Percentiles rank a stretch among this genome's conserved stretches.
phyloP scores from a whole-genome alignment of 2,113 vertebrate genomes.

The Andinoacara biseriatus region DNA sequence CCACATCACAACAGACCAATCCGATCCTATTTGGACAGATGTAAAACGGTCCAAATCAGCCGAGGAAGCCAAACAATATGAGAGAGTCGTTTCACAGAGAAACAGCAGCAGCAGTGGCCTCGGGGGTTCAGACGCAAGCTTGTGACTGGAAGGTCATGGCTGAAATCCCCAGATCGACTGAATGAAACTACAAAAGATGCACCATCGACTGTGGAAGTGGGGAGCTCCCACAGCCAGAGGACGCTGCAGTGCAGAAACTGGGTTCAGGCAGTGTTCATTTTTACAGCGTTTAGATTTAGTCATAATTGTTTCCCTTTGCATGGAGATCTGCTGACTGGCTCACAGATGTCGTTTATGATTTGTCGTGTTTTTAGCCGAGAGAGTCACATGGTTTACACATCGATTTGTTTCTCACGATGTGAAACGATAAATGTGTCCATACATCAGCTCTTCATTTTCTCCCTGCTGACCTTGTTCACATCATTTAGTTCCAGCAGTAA shows the following conservation, averaged over 20 bases:
- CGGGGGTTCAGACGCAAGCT: slow-evolving; percentile 1
- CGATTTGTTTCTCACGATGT: no score
- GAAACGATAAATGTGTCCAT: no score
- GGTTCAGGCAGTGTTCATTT: no score
- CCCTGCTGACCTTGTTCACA: no score
- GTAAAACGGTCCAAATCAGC: slow-evolving; percentile 30
- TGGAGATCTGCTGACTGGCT: no score
- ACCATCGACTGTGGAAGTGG: background rate
- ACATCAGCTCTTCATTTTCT: no score
- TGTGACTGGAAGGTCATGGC: slow-evolving; percentile 21
- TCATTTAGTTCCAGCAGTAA: no score
- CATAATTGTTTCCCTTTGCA: no score
- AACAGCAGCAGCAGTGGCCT: background rate
- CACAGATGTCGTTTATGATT: no score
- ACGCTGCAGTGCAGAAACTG: background rate
- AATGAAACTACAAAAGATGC: background rate
- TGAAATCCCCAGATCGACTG: background rate
- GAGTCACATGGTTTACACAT: no score
- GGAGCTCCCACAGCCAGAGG: background rate
- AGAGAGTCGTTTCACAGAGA: slow-evolving; percentile 37
- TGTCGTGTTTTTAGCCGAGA: no score
- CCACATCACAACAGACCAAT: slow-evolving; percentile 24
- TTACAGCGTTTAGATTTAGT: no score
- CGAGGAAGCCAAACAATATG: slow-evolving; percentile 33
- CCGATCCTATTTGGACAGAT: slow-evolving; percentile 42